Base-by-base conservation (phyloP, 2,113 vertebrate species). In the Sigmodon hispidus region DNA sequence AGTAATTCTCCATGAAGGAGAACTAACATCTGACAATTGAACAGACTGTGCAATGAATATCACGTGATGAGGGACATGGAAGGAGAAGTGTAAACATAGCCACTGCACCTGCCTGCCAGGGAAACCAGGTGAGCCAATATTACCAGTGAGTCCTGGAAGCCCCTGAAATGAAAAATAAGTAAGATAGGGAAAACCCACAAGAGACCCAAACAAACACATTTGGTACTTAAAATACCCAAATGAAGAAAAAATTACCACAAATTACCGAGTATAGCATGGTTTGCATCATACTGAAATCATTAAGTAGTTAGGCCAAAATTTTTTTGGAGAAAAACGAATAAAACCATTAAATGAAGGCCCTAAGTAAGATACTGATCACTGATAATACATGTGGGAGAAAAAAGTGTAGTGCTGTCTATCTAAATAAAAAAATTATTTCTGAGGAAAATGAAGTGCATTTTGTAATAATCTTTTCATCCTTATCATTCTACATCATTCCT, bases 81-180 rank as follows among this genome's bases (percentile, higher is more conserved):
- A 87, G 61, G 1, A 69, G 67, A 98, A 98, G 97, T 95, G 48
- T 92, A 97, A 98, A 97, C 96, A 97, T 98, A 99, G 98, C 99
- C 99, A 99, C 99, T 99, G 99, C 99, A 99, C 99, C 99, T 99
- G 99, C 99, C 99, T 99, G 99, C 99, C 99, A 99, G 99, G 99
- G 98, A 99, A 99, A 99, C 99, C 99, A 98, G 98, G 98, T 93
- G 99, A 98, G 80, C 99, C 99, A 63, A 96, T 88, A 96, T 98
- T 98, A 96, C 99, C 99, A 97, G 98, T 96, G 94, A 98, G 94
- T 98, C 99, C 99, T 96, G 98, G 98, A 98, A 99, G 96, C 95
- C 99, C 99, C 99, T 99, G 96, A 92, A 96, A 50, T 40, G 52
- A 96, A 95, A 97, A 96, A 21, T 4, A 24, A 90, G 91, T 13